phyloP scores from a whole-genome alignment of 2,888 invertebrate genomes.

The Bhutanitis thaidina region DNA sequence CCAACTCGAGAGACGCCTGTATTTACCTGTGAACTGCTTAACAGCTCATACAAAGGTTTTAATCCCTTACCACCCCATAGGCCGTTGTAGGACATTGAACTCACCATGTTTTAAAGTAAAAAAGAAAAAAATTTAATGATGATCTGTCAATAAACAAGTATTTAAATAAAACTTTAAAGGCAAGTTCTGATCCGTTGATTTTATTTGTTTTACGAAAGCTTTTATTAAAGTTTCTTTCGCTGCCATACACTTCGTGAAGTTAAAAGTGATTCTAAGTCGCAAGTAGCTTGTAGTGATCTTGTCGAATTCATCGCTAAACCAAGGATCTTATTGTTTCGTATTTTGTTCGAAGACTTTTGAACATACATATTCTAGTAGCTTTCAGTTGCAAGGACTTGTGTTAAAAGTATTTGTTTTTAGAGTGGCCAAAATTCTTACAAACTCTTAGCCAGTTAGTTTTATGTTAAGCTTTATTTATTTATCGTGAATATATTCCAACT shows the following conservation, averaged over 20 bases:
- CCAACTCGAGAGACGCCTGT: too few species aligned
- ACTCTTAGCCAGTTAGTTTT: constrained; percentile 12
- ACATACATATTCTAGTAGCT: constrained; percentile 53
- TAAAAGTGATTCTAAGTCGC: constrained; percentile 14
- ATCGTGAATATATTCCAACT: too few species aligned
- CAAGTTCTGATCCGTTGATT: not conserved
- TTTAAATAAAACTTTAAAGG: not conserved
- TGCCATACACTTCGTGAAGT: constrained; percentile 11
- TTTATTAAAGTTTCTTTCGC: not conserved
- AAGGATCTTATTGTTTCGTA: constrained; percentile 40
- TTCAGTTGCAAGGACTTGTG: constrained; percentile 36
- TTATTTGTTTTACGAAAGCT: constrained; percentile 1
- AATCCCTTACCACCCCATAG: too few species aligned
- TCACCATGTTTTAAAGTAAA: too few species aligned
- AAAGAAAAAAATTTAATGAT: too few species aligned
- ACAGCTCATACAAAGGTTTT: too few species aligned
- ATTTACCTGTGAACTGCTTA: too few species aligned
- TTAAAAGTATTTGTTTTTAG: constrained; percentile 31
- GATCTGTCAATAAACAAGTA: too few species aligned
- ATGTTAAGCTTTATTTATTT: not conserved
- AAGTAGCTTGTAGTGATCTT: constrained; percentile 17
- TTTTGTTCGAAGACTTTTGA: constrained; percentile 36
- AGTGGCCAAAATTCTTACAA: constrained; percentile 19
- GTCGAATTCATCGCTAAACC: constrained; percentile 22
- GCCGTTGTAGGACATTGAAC: too few species aligned